Evolutionary conservation across 2,888 invertebrate genomes (phyloP), one percentile per base, ranked within the genome.

Genomic region (Melikaiella ostensackeni): DNA sequence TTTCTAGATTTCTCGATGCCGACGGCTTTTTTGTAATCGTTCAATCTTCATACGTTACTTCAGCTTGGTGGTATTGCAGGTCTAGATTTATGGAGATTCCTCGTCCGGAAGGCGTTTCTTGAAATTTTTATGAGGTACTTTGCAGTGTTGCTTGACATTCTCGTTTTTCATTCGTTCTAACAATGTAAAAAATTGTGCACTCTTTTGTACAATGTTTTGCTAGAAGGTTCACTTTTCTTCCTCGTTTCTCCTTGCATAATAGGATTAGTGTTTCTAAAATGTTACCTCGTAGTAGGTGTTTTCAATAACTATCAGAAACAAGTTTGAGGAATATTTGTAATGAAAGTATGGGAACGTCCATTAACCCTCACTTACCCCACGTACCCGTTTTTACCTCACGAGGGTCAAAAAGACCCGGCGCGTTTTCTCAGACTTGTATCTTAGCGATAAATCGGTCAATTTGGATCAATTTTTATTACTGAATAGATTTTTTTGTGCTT

Each of bases 211-310:
- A 38, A n/a, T 21, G 38, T 35, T 63, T 63, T 38, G 9, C 63
- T 33, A 16, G 27, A 66, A 4, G 9, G 16, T 46, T 9, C 19
- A 30, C 42, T 46, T 46, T 27, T 66, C 46, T 46, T n/a, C 66
- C 66, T 27, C 46, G 66, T 42, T 66, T 66, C 27, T 66, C 16
- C 42, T 42, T 46, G 46, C 66, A 27, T 66, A 66, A 46, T 27
- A 38, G 42, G 42, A 64, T 42, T 64, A 27, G 42, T 38, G 42
- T 64, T 64, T 64, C 38, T 24, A 64, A 64, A 64, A 38, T 64
- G 19, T 46, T 50, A 50, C n/a, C n/a, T 21, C 24, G 9, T 46
- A 66, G 66, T 46, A 9, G 66, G 27, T 66, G 8, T 42, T 24
- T 16, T 19, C 42, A 64, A 19, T 46, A 46, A 35, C 1, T 9